Evolutionary conservation across 2,888 invertebrate genomes (phyloP), one percentile per base, ranked within the genome.

Genomic region (Keiferia lycopersicella): DNA sequence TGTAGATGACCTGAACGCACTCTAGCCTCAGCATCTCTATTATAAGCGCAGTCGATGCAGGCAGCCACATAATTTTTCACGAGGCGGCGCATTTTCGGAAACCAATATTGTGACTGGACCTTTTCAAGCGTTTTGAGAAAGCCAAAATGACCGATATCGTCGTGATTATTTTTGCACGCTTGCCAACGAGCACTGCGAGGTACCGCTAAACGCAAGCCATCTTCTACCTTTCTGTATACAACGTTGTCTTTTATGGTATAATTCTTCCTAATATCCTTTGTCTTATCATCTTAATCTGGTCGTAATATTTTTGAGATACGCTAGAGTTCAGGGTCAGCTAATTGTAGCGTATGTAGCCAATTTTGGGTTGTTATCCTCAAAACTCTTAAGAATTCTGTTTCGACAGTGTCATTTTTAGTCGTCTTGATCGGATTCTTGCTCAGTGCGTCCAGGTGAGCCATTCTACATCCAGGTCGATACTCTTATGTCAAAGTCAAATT

Each of bases 121-220:
- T 10, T 51, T 10, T 64, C 64, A 12, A 61, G 8, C 1, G 64
- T 64, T 41, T 64, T 64, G 0, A 56, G 10, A 8, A 14, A 11
- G 2, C 64, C 64, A 6, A 64, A 16, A 50, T 64, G 64, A 10
- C 64, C 64, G 1, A 64, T 50, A 6, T 83, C 80, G 59, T 86
- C 83, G 61, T 86, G 83, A 45, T 76, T 78, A 16, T 66, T 60
- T 26, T 72, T 71, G 34, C 78, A 73, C 26, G 82, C 70, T 62
- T 77, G 74, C 67, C 69, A 76, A 0, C 79, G 71, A 0, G 73
- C 72, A 0, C 65, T 67, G 4, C 68, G 68, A 1, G 82, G 81
- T 10, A 81, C 80, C 0, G 79, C 75, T 75, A 78, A 80, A 59
- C 69, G 65, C 60, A 69, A 18, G 14, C 39, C 48, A 26, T 67